Evolutionary conservation across 2,888 invertebrate genomes (phyloP), one percentile per base, ranked within the genome.

Genomic region (Seira ritae): DNA sequence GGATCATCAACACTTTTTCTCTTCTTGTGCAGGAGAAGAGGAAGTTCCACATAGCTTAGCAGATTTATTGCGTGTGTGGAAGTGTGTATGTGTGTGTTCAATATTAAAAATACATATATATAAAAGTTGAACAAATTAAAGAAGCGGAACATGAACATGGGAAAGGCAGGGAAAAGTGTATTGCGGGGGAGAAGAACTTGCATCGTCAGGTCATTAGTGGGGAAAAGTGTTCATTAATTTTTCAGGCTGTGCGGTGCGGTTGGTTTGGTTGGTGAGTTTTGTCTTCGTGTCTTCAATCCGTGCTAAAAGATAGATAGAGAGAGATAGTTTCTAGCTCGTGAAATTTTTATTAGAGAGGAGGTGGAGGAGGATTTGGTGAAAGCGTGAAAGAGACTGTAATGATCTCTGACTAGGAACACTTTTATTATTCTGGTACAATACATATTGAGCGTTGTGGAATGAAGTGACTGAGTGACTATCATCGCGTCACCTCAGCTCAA

Each of bases 1-100:
- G 20, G 24, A 65, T 67, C 75, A 75, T 46, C 62, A 69, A 37
- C 55, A 68, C 70, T 70, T 62, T 69, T 42, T 50, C 55, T 55
- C 70, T 70, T 62, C 60, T 42, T 50, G 50, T 50, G n/a, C 22
- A 31, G 62, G 42, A 42, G 42, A 12, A 12, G 42, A 42, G 42
- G 62, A 62, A 20, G 62, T 50, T 50, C 17, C 15, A 50, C 22
- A 55, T 8, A n/a, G 55, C 55, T 55, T 42, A 42, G 8, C 62
- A 10, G 62, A 62, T 62, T 62, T 62, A 62, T 62, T 62, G 62
- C 22, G 62, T 62, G 62, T 62, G 55, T 62, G 62, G 3, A 3
- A 1, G 50, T 15, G 50, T 15, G 3, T 50, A 4, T 31, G 3
- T 4, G 2, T 8, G 8, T 31, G 31, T 55, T 20, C 62, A 12